Percentiles rank a stretch among this genome's conserved stretches.
phyloP scores from a whole-genome alignment of 2,113 vertebrate genomes.

The Trichomycterus rosablanca region DNA sequence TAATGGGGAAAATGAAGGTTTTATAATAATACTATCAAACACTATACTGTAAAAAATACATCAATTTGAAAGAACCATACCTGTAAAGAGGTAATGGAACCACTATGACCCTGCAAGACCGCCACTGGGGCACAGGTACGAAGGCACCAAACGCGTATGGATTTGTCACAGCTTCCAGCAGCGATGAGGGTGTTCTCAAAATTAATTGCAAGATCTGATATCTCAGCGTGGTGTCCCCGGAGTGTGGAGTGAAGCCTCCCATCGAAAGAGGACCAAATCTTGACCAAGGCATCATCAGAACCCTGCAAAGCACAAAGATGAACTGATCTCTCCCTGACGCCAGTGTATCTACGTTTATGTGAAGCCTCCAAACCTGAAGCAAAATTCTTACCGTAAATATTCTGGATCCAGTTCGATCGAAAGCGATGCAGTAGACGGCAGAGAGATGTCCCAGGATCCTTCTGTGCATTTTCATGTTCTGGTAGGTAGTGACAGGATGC shows the following conservation, averaged over 20 bases:
- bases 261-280: constrained; percentile 96
- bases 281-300: constrained; percentile 96
- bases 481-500: constrained; percentile 87
- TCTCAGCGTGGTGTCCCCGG: constrained; percentile 93
- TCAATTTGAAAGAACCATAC: too few relatives aligned
- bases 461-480: constrained; percentile 88
- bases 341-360: too few relatives aligned
- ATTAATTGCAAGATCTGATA: constrained; percentile 95
- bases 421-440: constrained; percentile 97
- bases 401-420: constrained; percentile 92
- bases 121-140: constrained; percentile 93
- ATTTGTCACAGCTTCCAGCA: constrained; percentile 95
- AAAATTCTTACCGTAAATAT: constrained; percentile 99
- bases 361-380: too few relatives aligned
- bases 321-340: neutral
- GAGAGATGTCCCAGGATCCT: constrained; percentile 96
- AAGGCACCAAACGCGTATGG: constrained; percentile 94
- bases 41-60: too few relatives aligned
- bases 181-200: constrained; percentile 96
- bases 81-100: constrained; percentile 95
- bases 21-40: too few relatives aligned
- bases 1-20: constrained; percentile 66
- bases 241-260: constrained; percentile 88
- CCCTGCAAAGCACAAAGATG: constrained; percentile 65
- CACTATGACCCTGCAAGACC: constrained; percentile 92